These are phyloP conservation scores for Leuciscus idus DNA, from an alignment of 2,113 vertebrate genomes.

Conservation along the genomic window DNA sequence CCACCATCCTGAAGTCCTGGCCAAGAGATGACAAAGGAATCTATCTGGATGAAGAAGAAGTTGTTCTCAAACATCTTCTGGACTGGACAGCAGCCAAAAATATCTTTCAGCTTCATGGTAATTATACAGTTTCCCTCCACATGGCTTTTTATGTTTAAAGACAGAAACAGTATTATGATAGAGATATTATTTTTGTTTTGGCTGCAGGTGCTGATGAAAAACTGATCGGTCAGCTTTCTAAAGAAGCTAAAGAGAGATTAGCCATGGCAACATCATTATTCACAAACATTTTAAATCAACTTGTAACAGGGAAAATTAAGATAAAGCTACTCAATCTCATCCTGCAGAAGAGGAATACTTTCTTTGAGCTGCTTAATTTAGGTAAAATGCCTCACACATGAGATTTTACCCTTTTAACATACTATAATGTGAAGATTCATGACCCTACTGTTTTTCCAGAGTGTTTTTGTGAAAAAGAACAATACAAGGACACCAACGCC, in stretches of 20 bases:
- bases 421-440: too few species aligned
- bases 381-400: too few species aligned
- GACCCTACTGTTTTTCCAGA: slow-evolving; percentile 63
- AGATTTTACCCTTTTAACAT: too few species aligned
- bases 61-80: slow-evolving; percentile 80
- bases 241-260: slow-evolving; percentile 74
- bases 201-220: slow-evolving; percentile 68
- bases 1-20: slow-evolving; percentile 86
- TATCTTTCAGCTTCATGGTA: slow-evolving; percentile 81
- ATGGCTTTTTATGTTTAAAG: too few species aligned
- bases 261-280: slow-evolving; percentile 72
- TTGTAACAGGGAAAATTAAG: slow-evolving; percentile 69
- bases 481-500: slow-evolving; percentile 61
- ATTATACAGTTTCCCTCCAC: too few species aligned
- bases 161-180: too few species aligned
- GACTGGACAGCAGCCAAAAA: slow-evolving; percentile 78
- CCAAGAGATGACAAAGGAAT: slow-evolving; percentile 64
- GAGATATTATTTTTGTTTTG: too few species aligned
- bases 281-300: slow-evolving; percentile 22
- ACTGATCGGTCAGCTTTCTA: slow-evolving; percentile 71
- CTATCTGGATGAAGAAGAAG: slow-evolving; percentile 58
- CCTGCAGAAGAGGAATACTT: slow-evolving; percentile 59
- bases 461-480: slow-evolving; percentile 66
- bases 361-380: slow-evolving; percentile 76
- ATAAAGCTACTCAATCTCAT: slow-evolving; percentile 77